A percentile compares a stretch with the other conserved stretches of the same genome.
These are phyloP conservation scores for Osmerus eperlanus DNA, from an alignment of 2,113 vertebrate genomes.

Conservation along the genomic window DNA sequence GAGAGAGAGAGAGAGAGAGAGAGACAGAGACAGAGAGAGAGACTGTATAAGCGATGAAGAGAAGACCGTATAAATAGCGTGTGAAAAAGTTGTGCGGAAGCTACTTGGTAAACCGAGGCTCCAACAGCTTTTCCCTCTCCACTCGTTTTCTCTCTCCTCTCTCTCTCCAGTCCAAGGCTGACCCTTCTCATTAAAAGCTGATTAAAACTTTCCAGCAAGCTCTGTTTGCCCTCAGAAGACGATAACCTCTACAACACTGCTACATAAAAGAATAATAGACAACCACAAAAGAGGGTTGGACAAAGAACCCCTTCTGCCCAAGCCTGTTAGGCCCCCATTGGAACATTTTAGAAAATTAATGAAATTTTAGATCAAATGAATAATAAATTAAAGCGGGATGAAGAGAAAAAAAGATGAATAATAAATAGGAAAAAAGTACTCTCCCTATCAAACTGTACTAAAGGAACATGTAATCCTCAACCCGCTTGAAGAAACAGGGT, in stretches of 20 bases:
- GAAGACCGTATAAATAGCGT: background rate
- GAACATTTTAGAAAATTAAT: conserved; percentile 85
- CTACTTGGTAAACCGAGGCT: conserved; percentile 18
- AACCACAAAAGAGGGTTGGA: conserved; percentile 70
- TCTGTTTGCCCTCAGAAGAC: conserved; percentile 72
- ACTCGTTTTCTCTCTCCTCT: conserved; percentile 15
- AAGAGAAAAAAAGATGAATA: conserved; percentile 68
- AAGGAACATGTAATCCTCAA: conserved; percentile 74
- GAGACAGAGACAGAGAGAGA: background rate
- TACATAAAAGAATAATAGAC: conserved; percentile 74
- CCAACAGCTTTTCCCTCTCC: conserved; percentile 28
- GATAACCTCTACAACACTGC: conserved; percentile 76
- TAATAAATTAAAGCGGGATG: conserved; percentile 73
- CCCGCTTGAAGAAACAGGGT: conserved; percentile 71
- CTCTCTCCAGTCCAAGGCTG: conserved; percentile 53
- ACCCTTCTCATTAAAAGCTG: conserved; percentile 77
- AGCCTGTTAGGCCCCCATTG: conserved; percentile 70
- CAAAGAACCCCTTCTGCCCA: conserved; percentile 61
- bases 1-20: too few relatives aligned
- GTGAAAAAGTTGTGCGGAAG: background rate
- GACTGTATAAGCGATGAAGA: background rate
- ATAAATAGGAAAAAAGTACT: conserved; percentile 73
- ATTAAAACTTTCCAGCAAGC: conserved; percentile 70
- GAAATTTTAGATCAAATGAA: conserved; percentile 83
- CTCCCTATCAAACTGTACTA: conserved; percentile 68